Evolutionary conservation across 2,797 vertebrate genomes (phyloP).

Genomic region (Otolemur crassicaudatus): DNA sequence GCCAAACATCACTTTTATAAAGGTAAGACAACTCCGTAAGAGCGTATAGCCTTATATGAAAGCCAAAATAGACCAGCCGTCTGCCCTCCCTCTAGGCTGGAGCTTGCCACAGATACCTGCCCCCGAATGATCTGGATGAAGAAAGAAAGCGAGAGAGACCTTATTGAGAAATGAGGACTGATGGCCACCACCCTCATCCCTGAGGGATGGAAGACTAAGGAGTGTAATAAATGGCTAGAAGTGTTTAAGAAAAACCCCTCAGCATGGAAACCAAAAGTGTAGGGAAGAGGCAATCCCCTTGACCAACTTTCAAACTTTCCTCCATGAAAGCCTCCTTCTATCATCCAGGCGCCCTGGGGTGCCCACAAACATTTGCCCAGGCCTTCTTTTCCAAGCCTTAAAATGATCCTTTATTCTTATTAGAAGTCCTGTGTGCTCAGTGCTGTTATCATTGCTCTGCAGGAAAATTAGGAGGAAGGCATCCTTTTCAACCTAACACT

Average conservation of each 20-base stretch:
- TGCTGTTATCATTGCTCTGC: fast-evolving
- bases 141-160: neutral
- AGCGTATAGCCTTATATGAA: neutral
- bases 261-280: neutral
- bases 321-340: neutral
- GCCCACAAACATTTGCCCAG: neutral
- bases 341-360: neutral
- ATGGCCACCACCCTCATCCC: neutral
- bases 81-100: constrained; percentile 20
- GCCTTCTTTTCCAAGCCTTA: neutral
- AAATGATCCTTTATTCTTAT: neutral
- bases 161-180: neutral
- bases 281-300: neutral
- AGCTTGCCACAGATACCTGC: neutral
- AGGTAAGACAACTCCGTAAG: neutral
- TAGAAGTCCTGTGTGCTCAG: neutral
- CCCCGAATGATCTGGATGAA: neutral
- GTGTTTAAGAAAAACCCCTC: neutral
- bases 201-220: neutral
- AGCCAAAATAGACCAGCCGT: neutral
- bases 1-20: neutral
- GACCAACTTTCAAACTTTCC: neutral
- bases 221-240: neutral
- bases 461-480: neutral
- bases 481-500: neutral